Percentiles rank a stretch among this genome's conserved stretches.
Conservation (phyloP, 2,113 vertebrate genomes). For the Mus spicilegus region DNA sequence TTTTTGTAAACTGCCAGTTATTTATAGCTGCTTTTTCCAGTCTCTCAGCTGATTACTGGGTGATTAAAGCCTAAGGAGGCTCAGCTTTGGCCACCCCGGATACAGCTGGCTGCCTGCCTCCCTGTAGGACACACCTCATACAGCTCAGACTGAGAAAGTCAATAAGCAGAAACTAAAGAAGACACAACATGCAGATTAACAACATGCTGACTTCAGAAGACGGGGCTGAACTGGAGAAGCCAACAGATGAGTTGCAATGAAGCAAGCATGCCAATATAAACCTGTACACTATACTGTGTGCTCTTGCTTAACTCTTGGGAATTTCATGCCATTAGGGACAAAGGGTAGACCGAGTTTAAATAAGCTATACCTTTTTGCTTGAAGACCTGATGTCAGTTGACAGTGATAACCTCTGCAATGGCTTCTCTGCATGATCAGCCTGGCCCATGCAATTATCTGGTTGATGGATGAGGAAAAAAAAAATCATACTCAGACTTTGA, state of each 20-base stretch:
- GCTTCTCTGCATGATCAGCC: conserved; percentile 42
- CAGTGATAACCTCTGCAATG: conserved; percentile 78
- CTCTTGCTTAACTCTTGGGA: conserved; percentile 93
- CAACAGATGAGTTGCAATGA: conserved; percentile 85
- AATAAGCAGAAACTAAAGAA: conserved; percentile 93
- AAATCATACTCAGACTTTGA: conserved; percentile 79
- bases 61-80: neutral
- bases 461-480: conserved; percentile 81
- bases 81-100: neutral
- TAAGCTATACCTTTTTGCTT: conserved; percentile 85
- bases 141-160: conserved; percentile 88
- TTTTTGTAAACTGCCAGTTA: neutral
- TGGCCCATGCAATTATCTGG: conserved; percentile 84
- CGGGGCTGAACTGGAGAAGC: conserved; percentile 92
- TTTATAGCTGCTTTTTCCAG: neutral
- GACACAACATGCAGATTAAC: conserved; percentile 90
- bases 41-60: neutral
- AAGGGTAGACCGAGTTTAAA: conserved; percentile 87
- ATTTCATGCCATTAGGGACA: conserved; percentile 91
- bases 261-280: conserved; percentile 79
- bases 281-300: conserved; percentile 90
- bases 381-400: conserved; percentile 87
- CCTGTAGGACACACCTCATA: conserved; percentile 87
- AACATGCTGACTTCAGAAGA: conserved; percentile 93
- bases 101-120: accelerated